Evolutionary conservation across 2,888 invertebrate species (phyloP).

Genomic region (Apamea monoglypha): DNA sequence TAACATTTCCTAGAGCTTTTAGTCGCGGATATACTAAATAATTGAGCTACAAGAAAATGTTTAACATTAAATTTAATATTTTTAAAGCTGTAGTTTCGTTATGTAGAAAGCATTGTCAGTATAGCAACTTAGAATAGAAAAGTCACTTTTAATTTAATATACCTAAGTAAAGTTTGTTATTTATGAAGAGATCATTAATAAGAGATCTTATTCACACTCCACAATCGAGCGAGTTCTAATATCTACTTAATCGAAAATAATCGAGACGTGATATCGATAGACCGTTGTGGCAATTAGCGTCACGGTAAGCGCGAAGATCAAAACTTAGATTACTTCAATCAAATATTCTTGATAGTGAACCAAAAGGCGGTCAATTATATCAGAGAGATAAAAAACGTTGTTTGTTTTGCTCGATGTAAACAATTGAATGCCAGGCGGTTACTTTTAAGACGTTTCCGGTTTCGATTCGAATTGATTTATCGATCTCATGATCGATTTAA

Average conservation of each 20-base stretch:
- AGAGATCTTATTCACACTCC: constrained; percentile 65
- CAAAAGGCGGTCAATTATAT: constrained; percentile 53
- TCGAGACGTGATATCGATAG: constrained; percentile 77
- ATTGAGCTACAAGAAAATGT: too few relatives aligned
- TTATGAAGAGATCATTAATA: too few relatives aligned
- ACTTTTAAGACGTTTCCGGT: constrained; percentile 54
- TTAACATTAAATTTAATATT: too few relatives aligned
- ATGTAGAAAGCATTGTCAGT: too few relatives aligned
- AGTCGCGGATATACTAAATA: neutral
- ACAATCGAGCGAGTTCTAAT: constrained; percentile 49
- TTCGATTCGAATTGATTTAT: constrained; percentile 56
- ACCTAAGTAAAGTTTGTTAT: too few relatives aligned
- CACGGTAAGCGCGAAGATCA: constrained; percentile 81
- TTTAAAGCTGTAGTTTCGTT: too few relatives aligned
- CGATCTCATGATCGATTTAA: constrained; percentile 40
- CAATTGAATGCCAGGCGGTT: constrained; percentile 61
- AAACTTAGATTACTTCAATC: constrained; percentile 81
- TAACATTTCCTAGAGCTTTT: too few relatives aligned
- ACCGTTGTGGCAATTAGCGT: constrained; percentile 84
- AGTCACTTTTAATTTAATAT: too few relatives aligned
- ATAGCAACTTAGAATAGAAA: too few relatives aligned
- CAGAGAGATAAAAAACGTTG: constrained; percentile 29
- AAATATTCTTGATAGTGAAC: constrained; percentile 75
- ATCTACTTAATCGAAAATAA: constrained; percentile 69
- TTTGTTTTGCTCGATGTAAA: constrained; percentile 57